phyloP scores from a whole-genome alignment of 2,113 vertebrate genomes.

The Pristiophorus japonicus region DNA sequence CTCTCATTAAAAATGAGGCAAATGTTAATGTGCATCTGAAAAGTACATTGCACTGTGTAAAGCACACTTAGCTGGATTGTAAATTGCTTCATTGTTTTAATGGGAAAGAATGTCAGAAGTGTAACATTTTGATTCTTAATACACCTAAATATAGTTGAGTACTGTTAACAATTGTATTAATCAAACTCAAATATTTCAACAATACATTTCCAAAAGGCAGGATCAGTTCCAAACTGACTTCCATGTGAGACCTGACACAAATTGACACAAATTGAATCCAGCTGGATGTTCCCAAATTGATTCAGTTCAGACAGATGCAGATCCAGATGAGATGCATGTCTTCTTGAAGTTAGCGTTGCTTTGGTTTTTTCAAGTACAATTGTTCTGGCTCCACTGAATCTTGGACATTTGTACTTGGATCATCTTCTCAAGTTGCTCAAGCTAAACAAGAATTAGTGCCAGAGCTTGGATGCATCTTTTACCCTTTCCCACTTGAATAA shows the following conservation, averaged over 20 bases:
- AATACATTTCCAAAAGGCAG: slow-evolving; percentile 6
- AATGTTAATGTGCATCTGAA: slow-evolving; percentile 28
- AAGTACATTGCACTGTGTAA: not conserved
- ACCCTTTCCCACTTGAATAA: slow-evolving; percentile 18
- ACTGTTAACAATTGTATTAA: not conserved
- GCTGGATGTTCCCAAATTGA: slow-evolving; percentile 27
- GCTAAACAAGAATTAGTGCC: not conserved
- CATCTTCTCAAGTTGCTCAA: slow-evolving; percentile 22
- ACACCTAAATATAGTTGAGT: not conserved
- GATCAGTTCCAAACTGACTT: slow-evolving; percentile 1
- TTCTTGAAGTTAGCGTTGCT: not conserved
- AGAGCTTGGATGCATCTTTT: slow-evolving; percentile 32
- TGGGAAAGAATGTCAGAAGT: not conserved
- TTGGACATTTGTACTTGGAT: not conserved
- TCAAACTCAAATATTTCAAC: slow-evolving; percentile 1
- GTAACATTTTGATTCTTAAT: slow-evolving; percentile 16
- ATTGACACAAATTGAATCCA: slow-evolving; percentile 27
- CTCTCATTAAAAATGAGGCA: slow-evolving; percentile 26
- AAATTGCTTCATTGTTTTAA: slow-evolving; percentile 11
- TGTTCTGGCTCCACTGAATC: not conserved
- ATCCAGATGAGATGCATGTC: slow-evolving; percentile 7
- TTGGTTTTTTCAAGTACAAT: slow-evolving; percentile 25
- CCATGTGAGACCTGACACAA: not conserved
- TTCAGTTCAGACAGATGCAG: not conserved
- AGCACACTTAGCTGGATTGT: not conserved